phyloP scores from a whole-genome alignment of 30 jellyfish, hydroid and myxozoan species.

The Aurelia sp. region DNA sequence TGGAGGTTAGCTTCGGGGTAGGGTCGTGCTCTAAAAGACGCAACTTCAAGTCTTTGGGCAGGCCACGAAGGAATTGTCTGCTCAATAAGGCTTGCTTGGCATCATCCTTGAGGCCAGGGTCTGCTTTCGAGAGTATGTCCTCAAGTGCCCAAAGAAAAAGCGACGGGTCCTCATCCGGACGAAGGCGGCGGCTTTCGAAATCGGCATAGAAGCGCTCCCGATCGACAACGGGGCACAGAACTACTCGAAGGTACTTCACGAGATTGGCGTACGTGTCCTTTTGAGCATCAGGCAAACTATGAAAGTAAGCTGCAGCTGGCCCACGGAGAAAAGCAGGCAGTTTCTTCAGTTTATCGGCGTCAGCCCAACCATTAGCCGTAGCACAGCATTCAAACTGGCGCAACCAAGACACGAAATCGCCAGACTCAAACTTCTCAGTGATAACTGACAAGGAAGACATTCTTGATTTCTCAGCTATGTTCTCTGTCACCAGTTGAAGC shows the following conservation, averaged over 20 bases:
- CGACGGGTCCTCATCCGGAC: conserved; percentile 10
- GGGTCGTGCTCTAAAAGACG: conserved; percentile 17
- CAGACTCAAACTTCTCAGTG: conserved; percentile 25
- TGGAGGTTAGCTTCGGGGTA: conserved; percentile 14
- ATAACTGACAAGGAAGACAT: background rate
- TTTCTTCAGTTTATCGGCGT: background rate
- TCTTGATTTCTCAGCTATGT: too few relatives aligned
- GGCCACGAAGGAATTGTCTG: conserved; percentile 20
- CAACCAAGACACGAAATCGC: conserved; percentile 37
- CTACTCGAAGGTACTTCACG: background rate
- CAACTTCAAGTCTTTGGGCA: background rate
- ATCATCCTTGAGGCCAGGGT: conserved; percentile 4
- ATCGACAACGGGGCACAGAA: conserved; percentile 24
- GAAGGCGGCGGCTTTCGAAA: background rate
- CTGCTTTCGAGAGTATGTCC: conserved; percentile 16
- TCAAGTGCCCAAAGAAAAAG: conserved; percentile 9
- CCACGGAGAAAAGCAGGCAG: conserved; percentile 45
- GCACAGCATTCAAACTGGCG: conserved; percentile 40
- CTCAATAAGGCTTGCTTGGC: conserved; percentile 8
- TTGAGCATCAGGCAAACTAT: background rate
- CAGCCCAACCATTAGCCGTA: conserved; percentile 35
- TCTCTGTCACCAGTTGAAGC: too few relatives aligned
- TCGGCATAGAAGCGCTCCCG: background rate
- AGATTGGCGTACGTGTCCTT: conserved; percentile 1
- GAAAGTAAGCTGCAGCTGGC: conserved; percentile 29